These are phyloP conservation scores for Colaptes auratus DNA, from an alignment of 2,113 vertebrate species.

Conservation along the genomic window DNA sequence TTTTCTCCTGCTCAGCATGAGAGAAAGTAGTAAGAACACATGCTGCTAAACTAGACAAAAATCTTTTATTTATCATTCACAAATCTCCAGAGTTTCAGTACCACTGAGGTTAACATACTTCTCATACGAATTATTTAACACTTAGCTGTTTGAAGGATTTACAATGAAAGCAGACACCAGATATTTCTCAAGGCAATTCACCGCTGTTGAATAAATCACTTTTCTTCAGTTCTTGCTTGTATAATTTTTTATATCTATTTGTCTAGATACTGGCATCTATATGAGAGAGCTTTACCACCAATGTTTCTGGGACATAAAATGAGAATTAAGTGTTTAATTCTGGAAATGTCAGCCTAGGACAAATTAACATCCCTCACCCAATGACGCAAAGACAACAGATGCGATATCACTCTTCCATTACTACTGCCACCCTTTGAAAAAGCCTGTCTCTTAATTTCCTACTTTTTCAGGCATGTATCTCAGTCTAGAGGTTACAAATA, in stretches of 20 bases:
- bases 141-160: background rate
- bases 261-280: background rate
- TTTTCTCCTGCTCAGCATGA: background rate
- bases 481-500: background rate
- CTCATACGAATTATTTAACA: slow-evolving; percentile 17
- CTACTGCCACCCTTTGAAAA: background rate
- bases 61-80: slow-evolving; percentile 5
- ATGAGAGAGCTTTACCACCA: background rate
- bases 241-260: background rate
- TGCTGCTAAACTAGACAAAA: background rate
- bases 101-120: background rate
- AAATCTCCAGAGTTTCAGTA: background rate
- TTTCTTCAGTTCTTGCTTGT: background rate
- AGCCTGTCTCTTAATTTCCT: background rate
- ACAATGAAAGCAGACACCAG: background rate
- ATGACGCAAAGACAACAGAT: background rate
- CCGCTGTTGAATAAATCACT: background rate
- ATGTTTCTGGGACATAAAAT: background rate
- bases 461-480: background rate
- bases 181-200: background rate
- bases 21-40: background rate
- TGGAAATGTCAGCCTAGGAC: background rate
- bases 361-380: background rate
- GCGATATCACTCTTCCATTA: background rate
- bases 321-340: slow-evolving; percentile 1